A percentile compares a stretch with the other conserved stretches of the same genome.
These are phyloP conservation scores for Prunella strophiata DNA, from an alignment of 2,797 vertebrate genomes.

Conservation along the genomic window DNA sequence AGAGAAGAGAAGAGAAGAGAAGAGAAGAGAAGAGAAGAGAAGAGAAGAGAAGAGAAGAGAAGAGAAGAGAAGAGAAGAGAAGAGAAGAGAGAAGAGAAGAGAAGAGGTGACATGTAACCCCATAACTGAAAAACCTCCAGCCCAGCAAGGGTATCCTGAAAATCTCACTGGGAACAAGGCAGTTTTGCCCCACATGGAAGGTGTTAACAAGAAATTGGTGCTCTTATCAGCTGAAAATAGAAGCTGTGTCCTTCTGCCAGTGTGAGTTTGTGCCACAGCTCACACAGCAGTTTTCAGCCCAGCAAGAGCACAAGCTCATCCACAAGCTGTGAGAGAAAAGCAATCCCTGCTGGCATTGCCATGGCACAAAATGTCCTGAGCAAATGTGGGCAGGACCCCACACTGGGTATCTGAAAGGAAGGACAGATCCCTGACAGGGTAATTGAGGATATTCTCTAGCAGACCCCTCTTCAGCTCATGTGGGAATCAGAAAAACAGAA, in stretches of 20 bases:
- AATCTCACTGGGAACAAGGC: rapidly evolving
- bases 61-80: too few relatives aligned
- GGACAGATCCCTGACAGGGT: background rate
- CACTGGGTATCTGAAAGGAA: background rate
- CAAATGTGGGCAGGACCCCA: background rate
- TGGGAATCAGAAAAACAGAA: background rate
- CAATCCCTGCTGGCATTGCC: background rate
- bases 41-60: too few relatives aligned
- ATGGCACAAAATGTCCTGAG: background rate
- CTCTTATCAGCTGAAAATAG: background rate
- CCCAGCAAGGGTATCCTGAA: background rate
- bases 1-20: too few relatives aligned
- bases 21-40: too few relatives aligned
- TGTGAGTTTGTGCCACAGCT: background rate
- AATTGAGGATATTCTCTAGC: rapidly evolving
- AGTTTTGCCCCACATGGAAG: background rate
- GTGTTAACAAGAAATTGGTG: rapidly evolving
- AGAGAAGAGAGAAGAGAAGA: too few relatives aligned
- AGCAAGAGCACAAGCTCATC: background rate
- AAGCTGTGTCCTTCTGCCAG: background rate
- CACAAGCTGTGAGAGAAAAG: background rate
- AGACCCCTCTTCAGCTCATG: background rate
- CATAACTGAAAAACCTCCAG: background rate
- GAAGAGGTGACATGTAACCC: too few relatives aligned
- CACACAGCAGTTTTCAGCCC: background rate